These are phyloP conservation scores for Lepidochitona cinerea DNA, from an alignment of 2,888 invertebrate genomes.

Conservation along the genomic window DNA sequence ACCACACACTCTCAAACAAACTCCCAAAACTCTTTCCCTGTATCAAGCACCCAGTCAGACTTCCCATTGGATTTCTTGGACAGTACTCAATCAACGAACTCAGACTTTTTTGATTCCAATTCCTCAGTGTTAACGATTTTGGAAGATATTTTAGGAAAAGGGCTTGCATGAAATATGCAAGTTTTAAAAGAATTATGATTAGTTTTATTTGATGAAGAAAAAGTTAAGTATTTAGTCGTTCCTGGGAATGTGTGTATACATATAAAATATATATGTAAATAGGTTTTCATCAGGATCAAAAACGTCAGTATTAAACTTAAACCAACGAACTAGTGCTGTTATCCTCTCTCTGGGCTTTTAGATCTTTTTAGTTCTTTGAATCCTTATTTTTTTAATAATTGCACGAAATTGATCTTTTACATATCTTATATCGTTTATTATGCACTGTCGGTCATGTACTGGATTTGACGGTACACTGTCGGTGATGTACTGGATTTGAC, in stretches of 20 bases:
- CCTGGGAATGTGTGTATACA: not conserved
- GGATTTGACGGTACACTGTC: no score
- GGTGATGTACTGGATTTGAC: no score
- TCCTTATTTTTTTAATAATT: no score
- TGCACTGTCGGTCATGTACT: no score
- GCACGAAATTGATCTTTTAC: no score
- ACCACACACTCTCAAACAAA: constrained; percentile 58
- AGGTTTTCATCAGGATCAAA: not conserved
- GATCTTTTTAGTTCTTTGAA: no score
- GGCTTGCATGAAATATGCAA: no score
- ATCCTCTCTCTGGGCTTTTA: not conserved
- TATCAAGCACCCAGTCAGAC: constrained; percentile 69
- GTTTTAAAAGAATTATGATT: no score
- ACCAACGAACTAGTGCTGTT: not conserved
- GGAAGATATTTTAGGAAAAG: constrained; percentile 55
- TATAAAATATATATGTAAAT: constrained; percentile 1
- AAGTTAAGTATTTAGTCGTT: no score
- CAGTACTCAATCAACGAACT: constrained; percentile 74
- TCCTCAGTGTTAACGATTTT: constrained; percentile 53
- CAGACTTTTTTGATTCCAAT: constrained; percentile 82
- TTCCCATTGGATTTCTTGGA: constrained; percentile 90
- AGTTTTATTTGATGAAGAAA: no score
- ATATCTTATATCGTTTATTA: no score
- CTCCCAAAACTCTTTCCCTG: not conserved
- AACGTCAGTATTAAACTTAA: not conserved